Percentiles rank a stretch among this genome's conserved stretches.
Conservation (phyloP, 2,113 vertebrate genomes). For the Ochotona princeps region DNA sequence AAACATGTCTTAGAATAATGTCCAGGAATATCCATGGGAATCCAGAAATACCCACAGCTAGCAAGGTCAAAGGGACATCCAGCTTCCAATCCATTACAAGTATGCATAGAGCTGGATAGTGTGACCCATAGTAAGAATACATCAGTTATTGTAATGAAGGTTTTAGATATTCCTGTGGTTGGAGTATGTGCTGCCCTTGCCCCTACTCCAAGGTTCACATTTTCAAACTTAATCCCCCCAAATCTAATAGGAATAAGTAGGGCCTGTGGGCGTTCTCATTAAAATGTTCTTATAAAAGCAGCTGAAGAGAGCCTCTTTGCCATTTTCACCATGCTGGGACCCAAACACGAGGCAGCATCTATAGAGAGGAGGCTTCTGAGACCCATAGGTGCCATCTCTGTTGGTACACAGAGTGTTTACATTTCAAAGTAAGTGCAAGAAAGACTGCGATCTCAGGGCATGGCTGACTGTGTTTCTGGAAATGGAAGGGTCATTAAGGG, state of each 20-base stretch:
- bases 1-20: conserved; percentile 31
- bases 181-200: no score
- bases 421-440: not conserved
- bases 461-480: not conserved
- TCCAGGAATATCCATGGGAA: conserved; percentile 8
- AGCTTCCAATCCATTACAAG: conserved; percentile 6
- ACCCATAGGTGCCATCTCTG: not conserved
- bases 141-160: not conserved
- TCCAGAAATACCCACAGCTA: not conserved
- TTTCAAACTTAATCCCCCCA: not conserved
- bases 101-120: not conserved
- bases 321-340: not conserved
- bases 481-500: not conserved
- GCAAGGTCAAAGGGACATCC: conserved; percentile 9
- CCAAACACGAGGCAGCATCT: not conserved
- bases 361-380: not conserved
- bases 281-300: not conserved
- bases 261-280: not conserved
- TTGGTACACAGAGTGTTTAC: not conserved
- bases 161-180: not conserved
- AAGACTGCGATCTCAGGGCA: not conserved
- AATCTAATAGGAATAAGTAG: not conserved
- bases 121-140: not conserved
- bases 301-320: not conserved
- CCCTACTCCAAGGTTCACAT: not conserved